These are phyloP conservation scores for Gnathonemus echidnorhynchus DNA, from an alignment of 2,113 vertebrate species.

Conservation along the genomic window DNA sequence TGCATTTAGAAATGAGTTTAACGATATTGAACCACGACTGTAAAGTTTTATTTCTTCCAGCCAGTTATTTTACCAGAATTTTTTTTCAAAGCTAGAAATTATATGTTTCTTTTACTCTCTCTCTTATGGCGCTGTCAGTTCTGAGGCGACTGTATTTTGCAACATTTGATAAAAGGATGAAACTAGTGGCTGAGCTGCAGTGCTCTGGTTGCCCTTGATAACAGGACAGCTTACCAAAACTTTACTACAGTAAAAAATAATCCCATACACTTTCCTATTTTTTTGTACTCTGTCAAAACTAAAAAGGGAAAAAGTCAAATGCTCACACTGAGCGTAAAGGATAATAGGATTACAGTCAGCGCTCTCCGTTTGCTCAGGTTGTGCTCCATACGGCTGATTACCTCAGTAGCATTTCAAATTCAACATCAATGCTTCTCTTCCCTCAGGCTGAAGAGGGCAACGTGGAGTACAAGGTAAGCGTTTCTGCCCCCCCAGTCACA, in stretches of 20 bases:
- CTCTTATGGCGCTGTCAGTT: not conserved
- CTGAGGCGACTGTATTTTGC: not conserved
- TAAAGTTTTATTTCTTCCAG: not conserved
- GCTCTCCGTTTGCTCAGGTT: not conserved
- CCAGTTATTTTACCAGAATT: not conserved
- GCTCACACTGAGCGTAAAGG: not conserved
- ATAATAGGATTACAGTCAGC: not conserved
- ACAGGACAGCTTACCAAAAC: not conserved
- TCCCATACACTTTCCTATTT: not conserved
- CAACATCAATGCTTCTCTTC: conserved; percentile 31
- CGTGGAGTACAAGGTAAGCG: conserved; percentile 96
- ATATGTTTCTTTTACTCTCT: not conserved
- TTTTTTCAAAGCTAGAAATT: not conserved
- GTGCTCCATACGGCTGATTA: conserved; percentile 17
- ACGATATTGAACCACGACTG: not conserved
- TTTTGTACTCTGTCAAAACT: not conserved
- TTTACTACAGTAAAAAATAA: not conserved
- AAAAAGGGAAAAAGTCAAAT: not conserved
- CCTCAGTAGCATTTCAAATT: conserved; percentile 30
- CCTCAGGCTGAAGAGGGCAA: conserved; percentile 93
- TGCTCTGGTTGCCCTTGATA: not conserved
- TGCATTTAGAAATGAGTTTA: not conserved
- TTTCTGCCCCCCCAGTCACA: not conserved
- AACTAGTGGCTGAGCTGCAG: not conserved
- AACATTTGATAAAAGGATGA: not conserved